Base-by-base conservation (phyloP, 2,797 vertebrate species). In the Oreonectes daqikongensis region DNA sequence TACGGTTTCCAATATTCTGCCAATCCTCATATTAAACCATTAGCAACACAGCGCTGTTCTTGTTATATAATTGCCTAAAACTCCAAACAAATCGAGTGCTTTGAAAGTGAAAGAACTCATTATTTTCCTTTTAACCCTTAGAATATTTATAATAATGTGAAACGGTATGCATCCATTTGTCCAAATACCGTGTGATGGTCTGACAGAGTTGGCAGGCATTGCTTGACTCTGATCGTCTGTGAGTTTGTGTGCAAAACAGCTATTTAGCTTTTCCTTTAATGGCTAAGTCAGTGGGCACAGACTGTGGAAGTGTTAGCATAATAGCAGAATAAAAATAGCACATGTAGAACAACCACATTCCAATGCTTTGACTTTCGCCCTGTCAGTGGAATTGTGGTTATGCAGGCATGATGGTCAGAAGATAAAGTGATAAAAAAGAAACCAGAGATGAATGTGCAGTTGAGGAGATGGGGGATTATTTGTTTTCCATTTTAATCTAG, bases 241-340 rank as follows among this genome's bases (percentile, higher is more conserved):
- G 53, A 18, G 22, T 69, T 69, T 76, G 65, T 60, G 53, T 20
- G 55, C 55, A 76, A 76, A 77, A 77, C 70, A 42, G 59, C 55
- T 79, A 74, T 84, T 79, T 79, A 42, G 42, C 70, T 75, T 84
- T 77, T 59, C 78, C 80, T 79, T 83, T 81, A 60, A 69, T 73
- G 72, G 72, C 61, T 17, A 77, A 69, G 35, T 70, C 46, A 44
- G 60, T 66, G 67, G 78, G 75, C 76, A 53, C 55, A 28, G 48
- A n/a, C 70, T 64, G 46, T 64, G 61, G 60, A 80, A 70, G 79
- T 80, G 79, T 75, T 69, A 78, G 66, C 42, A 74, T 74, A 79
- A 77, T 60, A 75, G 66, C 22, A 3, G 65, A 50, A 61, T 64
- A 70, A 77, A 70, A 77, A 77, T 77, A 77, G 75, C 67, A 24